Evolutionary conservation across 2,113 vertebrate genomes (phyloP).

Genomic region (Channa argus): DNA sequence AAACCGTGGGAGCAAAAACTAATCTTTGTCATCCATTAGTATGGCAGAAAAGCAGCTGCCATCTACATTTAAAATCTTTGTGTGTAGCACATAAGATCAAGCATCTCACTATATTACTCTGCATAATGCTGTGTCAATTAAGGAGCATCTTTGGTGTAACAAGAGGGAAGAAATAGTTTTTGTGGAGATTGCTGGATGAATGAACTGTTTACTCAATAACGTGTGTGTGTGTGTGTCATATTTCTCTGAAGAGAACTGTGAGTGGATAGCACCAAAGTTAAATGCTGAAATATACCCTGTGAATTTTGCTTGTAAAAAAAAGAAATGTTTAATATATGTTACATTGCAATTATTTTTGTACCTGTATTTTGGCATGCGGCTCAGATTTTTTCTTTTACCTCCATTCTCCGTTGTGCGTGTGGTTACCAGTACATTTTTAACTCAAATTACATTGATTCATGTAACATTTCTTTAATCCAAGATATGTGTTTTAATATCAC

Average conservation of each 20-base stretch:
- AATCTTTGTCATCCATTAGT: conserved; percentile 41
- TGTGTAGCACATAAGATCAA: conserved; percentile 56
- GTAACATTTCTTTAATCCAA: conserved; percentile 52
- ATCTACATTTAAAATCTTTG: conserved; percentile 38
- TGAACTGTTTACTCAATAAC: conserved; percentile 27
- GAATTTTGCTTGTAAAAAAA: conserved; percentile 71
- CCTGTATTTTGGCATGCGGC: conserved; percentile 88
- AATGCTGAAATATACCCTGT: conserved; percentile 70
- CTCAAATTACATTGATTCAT: conserved; percentile 75
- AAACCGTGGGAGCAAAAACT: conserved; percentile 30
- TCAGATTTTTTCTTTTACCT: conserved; percentile 81
- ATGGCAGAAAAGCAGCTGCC: conserved; percentile 44
- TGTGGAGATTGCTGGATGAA: conserved; percentile 44
- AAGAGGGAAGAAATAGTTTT: conserved; percentile 14
- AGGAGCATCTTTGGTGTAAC: conserved; percentile 39
- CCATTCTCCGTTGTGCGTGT: conserved; percentile 86
- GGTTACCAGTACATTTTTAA: conserved; percentile 81
- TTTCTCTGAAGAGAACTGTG: conserved; percentile 50
- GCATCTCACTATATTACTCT: conserved; percentile 41
- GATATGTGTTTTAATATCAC: conserved; percentile 59
- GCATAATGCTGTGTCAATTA: conserved; percentile 41
- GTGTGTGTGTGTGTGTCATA: conserved; percentile 14
- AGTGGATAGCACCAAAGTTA: conserved; percentile 71
- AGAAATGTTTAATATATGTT: conserved; percentile 83
- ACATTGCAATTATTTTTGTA: conserved; percentile 88